Conservation (phyloP, 2,888 invertebrate genomes). For the Oscheius onirici region DNA sequence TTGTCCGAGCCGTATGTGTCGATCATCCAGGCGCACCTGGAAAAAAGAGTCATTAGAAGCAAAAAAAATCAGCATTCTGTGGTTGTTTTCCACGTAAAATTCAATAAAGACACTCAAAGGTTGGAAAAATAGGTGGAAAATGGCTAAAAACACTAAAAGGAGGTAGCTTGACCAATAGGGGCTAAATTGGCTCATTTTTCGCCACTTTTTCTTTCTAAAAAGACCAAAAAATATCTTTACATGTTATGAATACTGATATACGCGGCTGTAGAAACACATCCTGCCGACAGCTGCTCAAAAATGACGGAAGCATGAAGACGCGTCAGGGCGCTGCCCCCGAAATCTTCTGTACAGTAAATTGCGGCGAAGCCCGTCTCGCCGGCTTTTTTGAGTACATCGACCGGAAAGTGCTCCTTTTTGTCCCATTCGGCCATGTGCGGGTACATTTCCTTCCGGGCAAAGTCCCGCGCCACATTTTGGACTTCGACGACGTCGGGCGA, state of each 20-base stretch:
- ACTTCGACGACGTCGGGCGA: constrained; percentile 75
- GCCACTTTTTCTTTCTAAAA: no score
- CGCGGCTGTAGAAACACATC: constrained; percentile 77
- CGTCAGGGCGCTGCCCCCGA: constrained; percentile 65
- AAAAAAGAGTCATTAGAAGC: no score
- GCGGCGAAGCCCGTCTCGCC: constrained; percentile 77
- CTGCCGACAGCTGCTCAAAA: constrained; percentile 77
- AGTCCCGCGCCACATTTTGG: constrained; percentile 75
- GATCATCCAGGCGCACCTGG: constrained; percentile 75
- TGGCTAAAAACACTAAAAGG: no score
- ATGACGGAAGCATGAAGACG: constrained; percentile 76
- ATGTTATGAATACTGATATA: constrained; percentile 77
- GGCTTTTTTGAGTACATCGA: constrained; percentile 75
- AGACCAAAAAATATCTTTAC: constrained; percentile 36
- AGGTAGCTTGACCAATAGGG: no score
- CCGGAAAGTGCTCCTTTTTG: constrained; percentile 75
- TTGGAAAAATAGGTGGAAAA: no score
- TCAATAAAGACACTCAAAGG: no score
- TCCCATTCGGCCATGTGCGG: constrained; percentile 77
- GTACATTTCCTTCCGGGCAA: constrained; percentile 76
- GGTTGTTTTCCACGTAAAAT: no score
- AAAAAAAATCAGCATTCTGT: no score
- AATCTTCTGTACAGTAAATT: constrained; percentile 73
- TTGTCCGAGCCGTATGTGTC: constrained; percentile 75
- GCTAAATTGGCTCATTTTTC: no score